Base-by-base conservation (phyloP, 1,140 invertebrate genomes). In the Oryzaephilus surinamensis region DNA sequence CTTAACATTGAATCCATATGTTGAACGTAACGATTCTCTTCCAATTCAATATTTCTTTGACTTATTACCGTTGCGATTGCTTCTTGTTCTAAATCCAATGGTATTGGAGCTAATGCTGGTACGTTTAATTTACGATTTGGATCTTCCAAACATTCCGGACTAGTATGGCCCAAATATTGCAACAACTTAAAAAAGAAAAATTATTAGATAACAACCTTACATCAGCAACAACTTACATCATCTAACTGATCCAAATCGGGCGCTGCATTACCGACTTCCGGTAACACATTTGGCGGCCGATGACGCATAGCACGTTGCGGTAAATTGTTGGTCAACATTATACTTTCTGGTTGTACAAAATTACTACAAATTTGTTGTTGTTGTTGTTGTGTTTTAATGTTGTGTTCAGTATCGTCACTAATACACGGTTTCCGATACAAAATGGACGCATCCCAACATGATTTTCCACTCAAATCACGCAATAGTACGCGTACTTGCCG, bases 381-480 rank as follows among this genome's bases (percentile, higher is more conserved):
- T 21, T 44, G 6, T 29, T 27, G 16, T 35, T 39, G 11, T n/a
- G 14, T 26, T 29, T 32, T 24, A 10, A 12, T 32, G 6, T 23
- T 32, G 4, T 41, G 13, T 37, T 14, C 12, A 23, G 2, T 31
- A 29, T 38, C 26, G 27, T 27, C 35, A 28, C 51, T 57, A 6
- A n/a, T n/a, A n/a, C n/a, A n/a, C 0, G 80, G 81, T 46, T 80
- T 76, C 55, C 79, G 78, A 58, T 91, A 90, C 1, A 97, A 66
- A 28, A 92, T 83, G 0, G 89, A 88, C 32, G 86, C 88, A 62
- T 97, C 92, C 93, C 93, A 97, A 46, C 86, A 92, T 32, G 87
- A 85, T 66, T 96, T 97, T n/a, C 94, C 93, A 30, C 85, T 82
- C n/a, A 97, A 68, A 65, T 96, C 92, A 18, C 94, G 70, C 30